These are phyloP conservation scores for Apamea monoglypha DNA, from an alignment of 2,888 invertebrate genomes.

Conservation along the genomic window DNA sequence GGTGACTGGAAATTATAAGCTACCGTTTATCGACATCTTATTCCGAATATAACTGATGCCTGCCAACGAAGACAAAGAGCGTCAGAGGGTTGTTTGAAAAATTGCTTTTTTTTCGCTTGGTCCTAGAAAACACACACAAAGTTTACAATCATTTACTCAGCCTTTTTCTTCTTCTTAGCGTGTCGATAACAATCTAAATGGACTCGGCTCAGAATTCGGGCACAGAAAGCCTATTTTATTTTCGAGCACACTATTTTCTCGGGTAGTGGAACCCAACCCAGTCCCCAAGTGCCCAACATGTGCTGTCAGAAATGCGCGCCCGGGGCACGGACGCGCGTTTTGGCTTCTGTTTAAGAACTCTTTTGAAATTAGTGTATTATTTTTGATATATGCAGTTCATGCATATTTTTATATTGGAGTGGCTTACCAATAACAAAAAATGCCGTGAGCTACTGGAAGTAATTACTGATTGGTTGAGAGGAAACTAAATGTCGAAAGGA, in stretches of 20 bases:
- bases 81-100: not conserved
- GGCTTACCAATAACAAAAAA: slow-evolving; percentile 60
- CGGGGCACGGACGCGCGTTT: slow-evolving; percentile 85
- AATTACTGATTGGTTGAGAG: slow-evolving; percentile 49
- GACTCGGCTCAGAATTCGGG: too few species aligned
- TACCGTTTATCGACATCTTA: not conserved
- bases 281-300: slow-evolving; percentile 72
- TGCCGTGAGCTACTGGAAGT: slow-evolving; percentile 60
- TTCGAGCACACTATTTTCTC: not conserved
- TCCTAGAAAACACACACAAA: not conserved
- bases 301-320: slow-evolving; percentile 80
- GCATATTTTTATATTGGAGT: slow-evolving; percentile 54
- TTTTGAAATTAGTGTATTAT: slow-evolving; percentile 83
- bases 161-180: not conserved
- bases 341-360: slow-evolving; percentile 88
- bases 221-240: not conserved
- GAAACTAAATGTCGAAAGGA: slow-evolving; percentile 40
- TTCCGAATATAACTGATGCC: not conserved
- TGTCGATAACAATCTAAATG: too few species aligned
- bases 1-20: slow-evolving; percentile 1
- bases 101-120: not conserved
- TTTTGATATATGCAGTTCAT: slow-evolving; percentile 66
- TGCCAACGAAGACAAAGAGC: not conserved
- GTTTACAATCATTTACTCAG: not conserved
- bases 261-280: slow-evolving; percentile 62